Base-by-base conservation (phyloP, 2,888 invertebrate species). In the Lysandra bellargus region DNA sequence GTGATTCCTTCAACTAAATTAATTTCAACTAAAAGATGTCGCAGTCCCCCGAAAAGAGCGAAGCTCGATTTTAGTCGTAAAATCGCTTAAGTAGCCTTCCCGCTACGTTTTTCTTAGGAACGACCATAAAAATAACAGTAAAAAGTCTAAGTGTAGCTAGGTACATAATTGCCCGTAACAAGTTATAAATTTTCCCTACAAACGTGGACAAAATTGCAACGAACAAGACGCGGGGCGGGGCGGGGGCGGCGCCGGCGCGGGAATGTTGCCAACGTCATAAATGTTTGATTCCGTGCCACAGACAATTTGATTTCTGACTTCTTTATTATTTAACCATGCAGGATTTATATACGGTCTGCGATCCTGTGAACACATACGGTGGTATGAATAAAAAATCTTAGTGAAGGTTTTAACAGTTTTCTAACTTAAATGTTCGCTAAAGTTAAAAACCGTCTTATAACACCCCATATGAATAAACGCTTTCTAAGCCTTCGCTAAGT, bases 241-340 rank as follows among this genome's bases (percentile, higher is more conserved):
- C 79, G 79, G 81, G 44, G 81, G 81, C 77, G 80, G 72, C 78
- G 53, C 57, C 17, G 80, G 81, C 81, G 81, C 84, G 81, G 81
- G 88, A 87, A 84, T 83, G 60, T 80, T 85, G 89, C 89, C 89
- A 89, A 88, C 82, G 85, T 84, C 87, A 88, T 88, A 88, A 89
- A 89, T 87, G 87, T 88, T 89, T 87, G 88, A 88, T 88, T 86
- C 85, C 82, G 85, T 85, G 84, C 83, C 82, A 83, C 82, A 80
- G 82, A 81, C 86, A 83, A 84, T 87, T 86, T 86, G 84, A 87
- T 86, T 87, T 84, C 80, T 82, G 81, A 82, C 82, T 83, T 80
- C 82, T 81, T 83, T 83, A 81, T 81, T 80, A 82, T 83, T 84
- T 79, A 81, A 82, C 80, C 80, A 81, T 80, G 81, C 81, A 80